These are phyloP conservation scores for Chirona hameri DNA, from an alignment of 2,888 invertebrate genomes.

Conservation along the genomic window DNA sequence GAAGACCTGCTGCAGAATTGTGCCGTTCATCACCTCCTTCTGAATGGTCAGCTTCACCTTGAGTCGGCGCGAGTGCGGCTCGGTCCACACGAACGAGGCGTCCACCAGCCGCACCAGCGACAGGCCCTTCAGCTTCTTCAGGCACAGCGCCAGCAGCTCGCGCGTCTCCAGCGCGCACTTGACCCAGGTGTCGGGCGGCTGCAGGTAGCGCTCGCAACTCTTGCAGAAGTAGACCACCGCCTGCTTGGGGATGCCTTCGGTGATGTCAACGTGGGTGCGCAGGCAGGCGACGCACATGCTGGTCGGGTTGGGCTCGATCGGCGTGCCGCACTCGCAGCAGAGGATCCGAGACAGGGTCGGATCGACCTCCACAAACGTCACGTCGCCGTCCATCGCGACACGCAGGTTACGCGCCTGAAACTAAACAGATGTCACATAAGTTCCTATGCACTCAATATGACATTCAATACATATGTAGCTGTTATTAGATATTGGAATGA, in stretches of 20 bases:
- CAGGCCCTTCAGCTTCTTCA: slow-evolving; percentile 87
- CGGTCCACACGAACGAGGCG: slow-evolving; percentile 98
- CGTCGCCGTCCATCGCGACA: not conserved
- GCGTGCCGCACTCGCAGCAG: slow-evolving; percentile 68
- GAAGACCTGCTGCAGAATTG: slow-evolving; percentile 90
- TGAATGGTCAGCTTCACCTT: slow-evolving; percentile 88
- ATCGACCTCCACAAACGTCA: not conserved
- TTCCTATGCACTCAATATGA: too few species aligned
- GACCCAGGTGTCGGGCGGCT: slow-evolving; percentile 88
- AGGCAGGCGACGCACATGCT: slow-evolving; percentile 97
- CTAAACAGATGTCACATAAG: too few species aligned
- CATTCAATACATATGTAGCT: too few species aligned
- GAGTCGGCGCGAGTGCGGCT: slow-evolving; percentile 95
- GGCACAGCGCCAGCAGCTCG: slow-evolving; percentile 81
- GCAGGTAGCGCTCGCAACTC: slow-evolving; percentile 89
- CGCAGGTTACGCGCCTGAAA: too few species aligned
- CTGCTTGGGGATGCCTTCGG: slow-evolving; percentile 93
- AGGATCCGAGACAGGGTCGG: slow-evolving; percentile 32
- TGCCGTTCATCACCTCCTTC: slow-evolving; percentile 86
- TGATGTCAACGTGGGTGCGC: slow-evolving; percentile 86
- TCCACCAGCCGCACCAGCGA: slow-evolving; percentile 86
- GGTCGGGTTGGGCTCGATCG: slow-evolving; percentile 90
- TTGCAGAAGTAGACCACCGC: slow-evolving; percentile 83
- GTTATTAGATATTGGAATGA: too few species aligned
- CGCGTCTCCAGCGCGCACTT: slow-evolving; percentile 80